A percentile compares a stretch with the other conserved stretches of the same genome.
Evolutionary conservation across 2,113 vertebrate species (phyloP).

Genomic region (Kobus ellipsiprymnus): DNA sequence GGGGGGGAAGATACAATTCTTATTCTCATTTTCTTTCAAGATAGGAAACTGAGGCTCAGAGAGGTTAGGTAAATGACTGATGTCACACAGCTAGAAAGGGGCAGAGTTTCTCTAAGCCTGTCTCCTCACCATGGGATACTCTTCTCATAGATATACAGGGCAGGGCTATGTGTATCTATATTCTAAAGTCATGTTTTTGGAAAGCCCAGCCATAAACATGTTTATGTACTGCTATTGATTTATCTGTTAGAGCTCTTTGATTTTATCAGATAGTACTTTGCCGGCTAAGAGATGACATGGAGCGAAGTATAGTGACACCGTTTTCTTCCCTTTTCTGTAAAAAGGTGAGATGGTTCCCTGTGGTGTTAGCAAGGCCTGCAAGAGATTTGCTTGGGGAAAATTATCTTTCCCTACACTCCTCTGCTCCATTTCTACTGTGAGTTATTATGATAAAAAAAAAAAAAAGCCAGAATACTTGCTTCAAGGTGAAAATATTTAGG

Average conservation of each 20-base stretch:
- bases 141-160: not conserved
- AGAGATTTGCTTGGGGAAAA: constrained; percentile 47
- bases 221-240: constrained; percentile 46
- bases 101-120: not conserved
- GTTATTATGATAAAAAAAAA: constrained; percentile 29
- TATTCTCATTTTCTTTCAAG: not conserved
- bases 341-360: constrained; percentile 36
- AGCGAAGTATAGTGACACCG: not conserved
- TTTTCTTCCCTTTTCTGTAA: constrained; percentile 36
- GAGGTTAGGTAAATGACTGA: not conserved
- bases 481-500: constrained; percentile 60
- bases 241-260: constrained; percentile 29
- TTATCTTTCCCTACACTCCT: not conserved
- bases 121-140: not conserved
- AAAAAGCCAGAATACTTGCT: constrained; percentile 30
- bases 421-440: constrained; percentile 19
- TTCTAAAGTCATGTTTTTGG: not conserved
- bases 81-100: not conserved
- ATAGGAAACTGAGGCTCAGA: not conserved
- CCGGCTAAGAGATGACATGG: constrained; percentile 30
- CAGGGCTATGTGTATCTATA: not conserved
- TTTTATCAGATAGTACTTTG: constrained; percentile 43
- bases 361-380: constrained; percentile 27
- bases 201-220: not conserved
- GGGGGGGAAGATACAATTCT: not conserved